Evolutionary conservation across 2,113 vertebrate genomes (phyloP).

Genomic region (Potamarius usumacintae): DNA sequence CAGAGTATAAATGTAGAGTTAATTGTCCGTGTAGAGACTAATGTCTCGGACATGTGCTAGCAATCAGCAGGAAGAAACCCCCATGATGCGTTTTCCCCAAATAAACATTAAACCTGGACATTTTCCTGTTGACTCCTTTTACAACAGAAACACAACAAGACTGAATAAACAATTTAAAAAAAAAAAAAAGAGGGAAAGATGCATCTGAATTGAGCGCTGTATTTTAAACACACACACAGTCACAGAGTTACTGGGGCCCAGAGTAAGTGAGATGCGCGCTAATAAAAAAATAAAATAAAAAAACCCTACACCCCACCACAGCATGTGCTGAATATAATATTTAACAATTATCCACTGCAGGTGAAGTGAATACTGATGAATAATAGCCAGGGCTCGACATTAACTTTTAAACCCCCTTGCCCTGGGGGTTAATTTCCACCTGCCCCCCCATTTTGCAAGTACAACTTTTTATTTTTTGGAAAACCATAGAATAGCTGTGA

Average conservation of each 20-base stretch:
- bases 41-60: not conserved
- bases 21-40: conserved; percentile 11
- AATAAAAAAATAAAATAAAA: too few species aligned
- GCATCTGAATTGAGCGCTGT: not conserved
- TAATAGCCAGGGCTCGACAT: too few species aligned
- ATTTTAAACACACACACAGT: not conserved
- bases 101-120: not conserved
- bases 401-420: too few species aligned
- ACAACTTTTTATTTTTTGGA: too few species aligned
- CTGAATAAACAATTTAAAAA: not conserved
- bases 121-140: not conserved
- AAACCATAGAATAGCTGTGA: too few species aligned
- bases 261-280: not conserved
- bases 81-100: conserved; percentile 4
- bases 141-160: not conserved
- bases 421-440: too few species aligned
- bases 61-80: not conserved
- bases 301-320: not conserved
- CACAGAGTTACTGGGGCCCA: conserved; percentile 13
- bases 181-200: not conserved
- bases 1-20: not conserved
- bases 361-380: too few species aligned
- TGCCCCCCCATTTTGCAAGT: too few species aligned
- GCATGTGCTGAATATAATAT: too few species aligned
- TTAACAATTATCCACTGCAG: too few species aligned